phyloP scores from a whole-genome alignment of 2,888 invertebrate species.

The Mesochorus sp. region DNA sequence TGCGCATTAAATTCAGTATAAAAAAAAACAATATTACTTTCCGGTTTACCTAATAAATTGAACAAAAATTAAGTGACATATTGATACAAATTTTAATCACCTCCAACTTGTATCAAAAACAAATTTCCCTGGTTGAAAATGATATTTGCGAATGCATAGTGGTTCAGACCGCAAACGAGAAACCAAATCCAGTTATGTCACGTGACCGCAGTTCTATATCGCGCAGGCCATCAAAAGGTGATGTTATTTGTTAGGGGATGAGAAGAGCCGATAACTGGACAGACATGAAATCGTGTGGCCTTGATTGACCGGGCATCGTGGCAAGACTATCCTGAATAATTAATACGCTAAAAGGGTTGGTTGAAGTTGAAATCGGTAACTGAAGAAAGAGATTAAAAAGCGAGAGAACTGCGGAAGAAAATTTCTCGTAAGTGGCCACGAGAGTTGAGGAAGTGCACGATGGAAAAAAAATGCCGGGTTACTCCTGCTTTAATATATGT shows the following conservation, averaged over 20 bases:
- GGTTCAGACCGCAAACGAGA: background rate
- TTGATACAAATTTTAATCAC: too few relatives aligned
- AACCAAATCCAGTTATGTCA: constrained; percentile 2
- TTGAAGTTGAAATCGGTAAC: constrained; percentile 35
- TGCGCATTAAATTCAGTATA: too few relatives aligned
- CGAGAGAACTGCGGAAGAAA: constrained; percentile 3
- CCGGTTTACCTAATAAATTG: too few relatives aligned
- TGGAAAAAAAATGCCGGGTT: background rate
- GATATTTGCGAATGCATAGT: background rate
- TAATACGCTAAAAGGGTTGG: constrained; percentile 50
- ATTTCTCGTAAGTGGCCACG: constrained; percentile 18
- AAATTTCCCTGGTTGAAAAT: background rate
- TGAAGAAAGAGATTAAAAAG: background rate
- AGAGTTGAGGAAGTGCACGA: background rate
- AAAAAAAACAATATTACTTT: too few relatives aligned
- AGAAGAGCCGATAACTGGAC: background rate
- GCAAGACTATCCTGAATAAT: constrained; percentile 44
- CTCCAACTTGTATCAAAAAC: too few relatives aligned
- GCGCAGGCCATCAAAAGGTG: constrained; percentile 7
- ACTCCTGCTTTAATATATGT: too few relatives aligned
- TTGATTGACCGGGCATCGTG: constrained; percentile 25
- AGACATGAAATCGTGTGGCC: constrained; percentile 4
- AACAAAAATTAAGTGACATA: too few relatives aligned
- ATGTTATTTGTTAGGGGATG: background rate
- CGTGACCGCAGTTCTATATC: constrained; percentile 13